phyloP scores from a whole-genome alignment of 2,797 vertebrate genomes.

The Neostethus bicornis region DNA sequence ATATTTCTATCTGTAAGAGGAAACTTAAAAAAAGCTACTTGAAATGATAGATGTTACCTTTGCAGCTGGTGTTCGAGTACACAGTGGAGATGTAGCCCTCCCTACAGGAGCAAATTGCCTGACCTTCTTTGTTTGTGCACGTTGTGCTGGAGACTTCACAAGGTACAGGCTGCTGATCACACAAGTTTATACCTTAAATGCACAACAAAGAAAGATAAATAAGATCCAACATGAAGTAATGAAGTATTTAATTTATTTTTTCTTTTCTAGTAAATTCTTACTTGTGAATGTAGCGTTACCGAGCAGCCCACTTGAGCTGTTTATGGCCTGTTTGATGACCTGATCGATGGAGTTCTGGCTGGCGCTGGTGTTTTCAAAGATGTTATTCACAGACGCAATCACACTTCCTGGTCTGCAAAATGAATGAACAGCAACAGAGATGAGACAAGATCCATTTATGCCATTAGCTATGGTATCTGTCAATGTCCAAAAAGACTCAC shows the following conservation, averaged over 20 bases:
- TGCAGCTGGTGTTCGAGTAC: constrained; percentile 69
- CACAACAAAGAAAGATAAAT: neutral
- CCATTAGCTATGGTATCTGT: neutral
- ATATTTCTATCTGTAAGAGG: no score
- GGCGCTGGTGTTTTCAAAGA: constrained; percentile 53
- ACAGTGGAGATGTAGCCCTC: constrained; percentile 49
- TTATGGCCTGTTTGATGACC: constrained; percentile 15
- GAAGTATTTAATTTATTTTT: neutral
- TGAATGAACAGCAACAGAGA: constrained; percentile 2
- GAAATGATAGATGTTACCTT: constrained; percentile 52
- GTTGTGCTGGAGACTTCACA: constrained; percentile 60
- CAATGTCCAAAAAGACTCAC: constrained; percentile 58
- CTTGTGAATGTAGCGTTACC: constrained; percentile 27
- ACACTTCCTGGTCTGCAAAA: constrained; percentile 75
- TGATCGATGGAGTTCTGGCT: constrained; percentile 14
- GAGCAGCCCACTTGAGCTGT: constrained; percentile 7
- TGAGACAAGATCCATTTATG: neutral
- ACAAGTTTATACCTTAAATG: constrained; percentile 47
- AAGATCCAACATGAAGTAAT: neutral
- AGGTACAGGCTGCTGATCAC: constrained; percentile 9
- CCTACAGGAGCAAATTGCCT: constrained; percentile 60
- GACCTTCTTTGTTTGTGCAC: constrained; percentile 20
- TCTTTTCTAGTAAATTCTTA: constrained; percentile 25
- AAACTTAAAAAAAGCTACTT: no score
- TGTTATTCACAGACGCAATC: constrained; percentile 71